phyloP scores from a whole-genome alignment of 2,888 invertebrate genomes.

The Unio delphinus region DNA sequence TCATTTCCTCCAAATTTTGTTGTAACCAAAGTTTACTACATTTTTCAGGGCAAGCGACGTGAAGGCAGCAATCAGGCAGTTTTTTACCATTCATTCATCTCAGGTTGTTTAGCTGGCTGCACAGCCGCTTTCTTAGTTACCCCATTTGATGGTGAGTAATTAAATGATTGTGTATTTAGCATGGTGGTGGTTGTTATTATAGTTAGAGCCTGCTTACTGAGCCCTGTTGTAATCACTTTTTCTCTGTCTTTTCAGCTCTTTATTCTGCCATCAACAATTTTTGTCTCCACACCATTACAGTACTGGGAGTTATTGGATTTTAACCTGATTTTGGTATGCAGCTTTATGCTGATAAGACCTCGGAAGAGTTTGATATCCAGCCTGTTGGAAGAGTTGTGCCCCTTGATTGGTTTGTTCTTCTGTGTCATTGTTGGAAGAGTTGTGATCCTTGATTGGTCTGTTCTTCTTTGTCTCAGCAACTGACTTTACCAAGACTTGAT shows the following conservation, averaged over 20 bases:
- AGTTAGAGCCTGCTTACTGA: not conserved
- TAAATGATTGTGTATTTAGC: too few relatives aligned
- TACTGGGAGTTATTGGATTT: not conserved
- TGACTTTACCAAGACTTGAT: too few relatives aligned
- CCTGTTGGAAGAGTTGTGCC: too few relatives aligned
- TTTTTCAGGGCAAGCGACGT: conserved; percentile 62
- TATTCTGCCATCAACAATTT: not conserved
- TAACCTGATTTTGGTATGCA: too few relatives aligned
- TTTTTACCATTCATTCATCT: conserved; percentile 94
- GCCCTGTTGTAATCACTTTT: not conserved
- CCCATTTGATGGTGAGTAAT: conserved; percentile 85
- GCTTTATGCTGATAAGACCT: too few relatives aligned
- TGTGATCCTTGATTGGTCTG: too few relatives aligned
- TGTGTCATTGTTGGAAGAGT: too few relatives aligned
- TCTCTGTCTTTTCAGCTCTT: not conserved
- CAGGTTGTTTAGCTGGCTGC: conserved; percentile 93
- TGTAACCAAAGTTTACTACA: not conserved
- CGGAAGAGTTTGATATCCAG: too few relatives aligned
- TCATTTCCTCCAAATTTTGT: not conserved
- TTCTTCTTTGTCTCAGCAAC: too few relatives aligned
- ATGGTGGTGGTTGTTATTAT: not conserved
- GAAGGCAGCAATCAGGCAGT: conserved; percentile 77
- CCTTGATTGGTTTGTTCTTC: too few relatives aligned
- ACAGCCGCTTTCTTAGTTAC: conserved; percentile 90
- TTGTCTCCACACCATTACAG: not conserved